Evolutionary conservation across 2,797 vertebrate species (phyloP).

Genomic region (Poecile montanus): DNA sequence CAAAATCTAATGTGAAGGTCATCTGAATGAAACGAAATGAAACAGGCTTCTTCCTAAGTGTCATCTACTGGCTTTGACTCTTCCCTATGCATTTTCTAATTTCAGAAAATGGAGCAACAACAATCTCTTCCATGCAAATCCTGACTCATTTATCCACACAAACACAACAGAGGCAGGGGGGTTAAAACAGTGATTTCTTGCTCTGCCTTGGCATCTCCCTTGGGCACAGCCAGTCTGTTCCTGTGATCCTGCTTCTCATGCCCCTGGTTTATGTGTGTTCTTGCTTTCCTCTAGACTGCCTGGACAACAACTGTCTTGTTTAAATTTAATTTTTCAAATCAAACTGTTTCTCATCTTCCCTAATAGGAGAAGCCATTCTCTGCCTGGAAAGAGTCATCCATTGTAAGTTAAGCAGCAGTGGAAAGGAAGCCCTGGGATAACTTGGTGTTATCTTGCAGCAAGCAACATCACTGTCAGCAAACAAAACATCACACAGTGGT

Average conservation of each 20-base stretch:
- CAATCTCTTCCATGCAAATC: neutral
- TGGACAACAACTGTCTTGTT: neutral
- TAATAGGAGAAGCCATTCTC: neutral
- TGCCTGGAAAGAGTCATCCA: neutral
- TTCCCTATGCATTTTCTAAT: neutral
- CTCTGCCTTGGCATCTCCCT: neutral
- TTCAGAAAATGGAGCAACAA: neutral
- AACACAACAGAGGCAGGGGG: neutral
- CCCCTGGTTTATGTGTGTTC: neutral
- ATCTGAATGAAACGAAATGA: neutral
- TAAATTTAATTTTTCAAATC: neutral
- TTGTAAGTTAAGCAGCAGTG: neutral
- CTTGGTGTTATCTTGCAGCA: neutral
- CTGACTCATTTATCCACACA: neutral
- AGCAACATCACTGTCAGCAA: neutral
- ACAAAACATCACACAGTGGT: neutral
- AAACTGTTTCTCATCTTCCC: neutral
- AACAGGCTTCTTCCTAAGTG: neutral
- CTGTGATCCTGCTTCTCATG: neutral
- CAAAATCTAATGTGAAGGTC: neutral
- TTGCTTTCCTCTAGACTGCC: neutral
- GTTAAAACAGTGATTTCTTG: neutral
- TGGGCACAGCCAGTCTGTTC: neutral
- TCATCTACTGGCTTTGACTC: neutral
- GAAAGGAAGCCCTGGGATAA: neutral